A percentile compares a stretch with the other conserved stretches of the same genome.
These are phyloP conservation scores for Cotesia typhae DNA, from an alignment of 1,140 invertebrate species.

Conservation along the genomic window DNA sequence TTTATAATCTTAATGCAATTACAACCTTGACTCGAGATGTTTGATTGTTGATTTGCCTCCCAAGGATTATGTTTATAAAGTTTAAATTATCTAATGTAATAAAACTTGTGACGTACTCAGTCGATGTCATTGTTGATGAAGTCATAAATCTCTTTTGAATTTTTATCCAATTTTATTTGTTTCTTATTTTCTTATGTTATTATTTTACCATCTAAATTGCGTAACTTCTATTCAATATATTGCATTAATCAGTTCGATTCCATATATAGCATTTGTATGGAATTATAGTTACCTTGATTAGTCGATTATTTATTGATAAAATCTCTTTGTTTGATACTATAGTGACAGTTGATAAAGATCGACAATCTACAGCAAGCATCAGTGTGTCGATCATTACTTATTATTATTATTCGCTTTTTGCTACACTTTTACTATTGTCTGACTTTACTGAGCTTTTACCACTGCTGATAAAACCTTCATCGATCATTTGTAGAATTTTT, in stretches of 20 bases:
- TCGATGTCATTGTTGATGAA: no score
- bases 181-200: neutral
- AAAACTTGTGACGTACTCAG: neutral
- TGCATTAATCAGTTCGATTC: neutral
- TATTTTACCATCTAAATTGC: neutral
- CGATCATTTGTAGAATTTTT: no score
- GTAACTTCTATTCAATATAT: slow-evolving; percentile 8
- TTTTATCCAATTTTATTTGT: neutral
- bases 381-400: no score
- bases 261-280: neutral
- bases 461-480: no score
- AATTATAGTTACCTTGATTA: neutral
- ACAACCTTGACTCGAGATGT: slow-evolving; percentile 16
- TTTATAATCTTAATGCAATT: neutral
- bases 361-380: no score
- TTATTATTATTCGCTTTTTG: no score
- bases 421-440: no score
- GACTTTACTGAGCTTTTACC: no score
- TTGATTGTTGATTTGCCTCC: neutral
- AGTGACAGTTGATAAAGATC: no score
- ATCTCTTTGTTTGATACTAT: no score
- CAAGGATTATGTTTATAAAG: no score
- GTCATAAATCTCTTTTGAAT: neutral
- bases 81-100: neutral
- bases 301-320: neutral